phyloP scores from a whole-genome alignment of 2,888 invertebrate genomes.

The Phymatocera aterrima region DNA sequence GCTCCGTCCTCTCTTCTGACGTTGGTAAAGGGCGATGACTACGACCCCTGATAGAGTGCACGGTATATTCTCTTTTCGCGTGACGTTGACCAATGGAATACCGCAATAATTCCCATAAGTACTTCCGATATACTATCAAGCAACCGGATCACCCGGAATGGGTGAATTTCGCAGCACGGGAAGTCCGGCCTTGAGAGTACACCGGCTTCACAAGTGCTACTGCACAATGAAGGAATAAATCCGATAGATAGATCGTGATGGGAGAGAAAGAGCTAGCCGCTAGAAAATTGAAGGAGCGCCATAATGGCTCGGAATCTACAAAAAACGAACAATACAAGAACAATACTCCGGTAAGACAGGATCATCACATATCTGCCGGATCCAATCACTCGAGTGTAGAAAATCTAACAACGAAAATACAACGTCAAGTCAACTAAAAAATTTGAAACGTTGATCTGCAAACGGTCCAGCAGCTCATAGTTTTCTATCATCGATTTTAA shows the following conservation, averaged over 20 bases:
- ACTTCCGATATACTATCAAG: conserved; percentile 12
- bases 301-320: neutral
- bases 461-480: conserved; percentile 27
- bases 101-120: conserved; percentile 24
- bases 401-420: conserved; percentile 5
- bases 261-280: neutral
- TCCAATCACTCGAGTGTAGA: neutral
- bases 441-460: conserved; percentile 38
- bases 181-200: neutral
- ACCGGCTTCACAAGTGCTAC: neutral
- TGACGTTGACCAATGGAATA: conserved; percentile 29
- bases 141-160: neutral
- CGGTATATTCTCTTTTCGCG: conserved; percentile 13
- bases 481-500: conserved; percentile 28
- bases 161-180: neutral
- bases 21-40: conserved; percentile 26
- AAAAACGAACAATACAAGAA: neutral
- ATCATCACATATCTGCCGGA: neutral
- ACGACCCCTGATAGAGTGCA: neutral
- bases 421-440: conserved; percentile 31
- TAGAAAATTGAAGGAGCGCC: neutral
- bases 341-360: neutral
- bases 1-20: neutral
- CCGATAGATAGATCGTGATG: neutral
- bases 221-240: neutral